Evolutionary conservation across 2,797 vertebrate species (phyloP), one percentile per base, ranked within the genome.

Genomic region (Melanotaenia nigrans): DNA sequence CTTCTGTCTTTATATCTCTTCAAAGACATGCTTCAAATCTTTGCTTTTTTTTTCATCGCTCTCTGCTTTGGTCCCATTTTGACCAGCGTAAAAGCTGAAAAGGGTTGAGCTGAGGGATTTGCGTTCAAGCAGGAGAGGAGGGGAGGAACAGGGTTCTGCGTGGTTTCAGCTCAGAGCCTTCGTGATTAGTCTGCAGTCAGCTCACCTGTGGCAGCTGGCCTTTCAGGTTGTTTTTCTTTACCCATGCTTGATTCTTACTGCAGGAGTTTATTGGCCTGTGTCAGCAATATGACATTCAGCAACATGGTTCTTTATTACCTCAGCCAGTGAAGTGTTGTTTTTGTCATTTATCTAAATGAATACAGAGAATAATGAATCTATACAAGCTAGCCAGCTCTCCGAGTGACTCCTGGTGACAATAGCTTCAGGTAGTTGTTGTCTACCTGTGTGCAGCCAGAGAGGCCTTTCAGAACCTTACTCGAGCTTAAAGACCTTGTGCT

Each of bases 121-220:
- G 45, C 20, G 61, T 16, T 30, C 36, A 25, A 54, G 61, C 32
- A 30, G 51, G 7, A 73, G 12, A 61, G 10, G 14, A 53, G 51
- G n/a, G 30, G 57, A 49, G 35, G 4, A 35, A 18, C 12, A 36
- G 40, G 33, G 54, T 8, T 33, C 72, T 25, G 62, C 49, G 11
- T 56, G 64, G 68, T 68, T 80, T 63, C 72, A 69, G 13, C 65
- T 62, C 71, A 76, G 59, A 78, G 73, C 11, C 35, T 66, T 56
- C 80, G 36, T 74, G 77, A 88, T 91, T 73, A 69, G 67, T 74
- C 70, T 63, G 71, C 64, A 61, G 75, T 86, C 69, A 68, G 65
- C 36, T 79, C 49, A 81, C 68, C 59, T 63, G 35, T 60, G 60
- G 61, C 70, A 33, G 51, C 7, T 1, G 6, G 66, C 33, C 67